Conservation (phyloP, 2,797 vertebrate species). For the Chrysocyon brachyurus region DNA sequence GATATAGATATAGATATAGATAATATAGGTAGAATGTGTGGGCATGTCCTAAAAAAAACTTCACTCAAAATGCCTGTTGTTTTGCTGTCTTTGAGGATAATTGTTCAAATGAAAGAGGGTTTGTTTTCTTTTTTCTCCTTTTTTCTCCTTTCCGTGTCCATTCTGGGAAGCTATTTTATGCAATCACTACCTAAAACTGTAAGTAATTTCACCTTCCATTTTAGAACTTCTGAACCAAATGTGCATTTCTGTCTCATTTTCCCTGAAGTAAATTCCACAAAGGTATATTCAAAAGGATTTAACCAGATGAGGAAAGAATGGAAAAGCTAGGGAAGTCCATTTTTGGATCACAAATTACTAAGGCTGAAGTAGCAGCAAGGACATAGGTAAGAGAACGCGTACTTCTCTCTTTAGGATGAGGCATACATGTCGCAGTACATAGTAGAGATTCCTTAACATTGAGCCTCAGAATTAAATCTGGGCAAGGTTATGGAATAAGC, state of each 20-base stretch:
- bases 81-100: neutral
- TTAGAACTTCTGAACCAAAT: slow-evolving; percentile 22
- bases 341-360: neutral
- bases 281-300: neutral
- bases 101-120: neutral
- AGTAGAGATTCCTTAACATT: neutral
- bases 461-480: neutral
- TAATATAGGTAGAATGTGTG: neutral
- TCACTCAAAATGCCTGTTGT: neutral
- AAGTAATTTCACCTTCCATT: slow-evolving; percentile 58
- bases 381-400: neutral
- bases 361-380: neutral
- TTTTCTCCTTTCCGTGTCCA: neutral
- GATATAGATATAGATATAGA: too few relatives aligned
- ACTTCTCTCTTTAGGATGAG: neutral
- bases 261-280: neutral
- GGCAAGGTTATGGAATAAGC: neutral
- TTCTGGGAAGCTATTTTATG: neutral
- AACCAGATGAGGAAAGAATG: neutral
- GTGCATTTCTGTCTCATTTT: slow-evolving; percentile 8
- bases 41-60: neutral
- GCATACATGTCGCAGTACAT: neutral
- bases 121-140: neutral
- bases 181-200: slow-evolving; percentile 45
- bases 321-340: neutral